Evolutionary conservation across 2,888 invertebrate genomes (phyloP).

Genomic region (Cantharis rufa): DNA sequence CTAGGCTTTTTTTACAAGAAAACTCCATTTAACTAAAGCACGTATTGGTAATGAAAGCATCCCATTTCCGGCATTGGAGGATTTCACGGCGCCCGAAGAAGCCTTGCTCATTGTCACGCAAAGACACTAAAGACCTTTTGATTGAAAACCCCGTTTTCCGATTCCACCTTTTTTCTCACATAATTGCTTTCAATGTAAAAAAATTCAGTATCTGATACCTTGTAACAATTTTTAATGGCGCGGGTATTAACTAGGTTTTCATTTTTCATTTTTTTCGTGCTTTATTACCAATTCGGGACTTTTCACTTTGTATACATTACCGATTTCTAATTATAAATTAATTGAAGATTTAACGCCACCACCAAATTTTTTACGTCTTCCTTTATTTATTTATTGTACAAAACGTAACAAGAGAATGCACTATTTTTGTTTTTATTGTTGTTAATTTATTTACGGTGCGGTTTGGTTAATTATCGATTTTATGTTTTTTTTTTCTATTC

Average conservation of each 20-base stretch:
- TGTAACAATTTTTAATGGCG: conserved; percentile 31
- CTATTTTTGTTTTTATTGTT: neutral
- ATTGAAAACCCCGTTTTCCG: conserved; percentile 54
- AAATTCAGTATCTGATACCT: conserved; percentile 39
- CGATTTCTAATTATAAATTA: conserved; percentile 31
- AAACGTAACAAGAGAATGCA: neutral
- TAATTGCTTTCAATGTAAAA: conserved; percentile 50
- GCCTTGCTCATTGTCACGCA: conserved; percentile 51
- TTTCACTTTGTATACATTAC: conserved; percentile 18
- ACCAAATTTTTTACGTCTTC: neutral
- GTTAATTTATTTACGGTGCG: neutral
- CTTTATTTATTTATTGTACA: neutral
- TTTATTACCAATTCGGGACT: conserved; percentile 8
- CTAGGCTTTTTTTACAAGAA: conserved; percentile 56
- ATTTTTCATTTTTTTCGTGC: conserved; percentile 24
- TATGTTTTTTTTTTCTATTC: neutral
- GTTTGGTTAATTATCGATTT: neutral
- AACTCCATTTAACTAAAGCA: conserved; percentile 57
- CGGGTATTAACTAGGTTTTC: conserved; percentile 19
- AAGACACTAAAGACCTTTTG: conserved; percentile 55
- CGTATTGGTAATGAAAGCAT: conserved; percentile 56
- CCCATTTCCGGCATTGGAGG: conserved; percentile 52
- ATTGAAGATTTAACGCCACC: conserved; percentile 6
- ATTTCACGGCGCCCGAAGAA: conserved; percentile 35
- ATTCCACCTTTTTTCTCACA: conserved; percentile 50